Conservation (phyloP, 2,888 invertebrate species). For the Galerucella calmariensis region DNA sequence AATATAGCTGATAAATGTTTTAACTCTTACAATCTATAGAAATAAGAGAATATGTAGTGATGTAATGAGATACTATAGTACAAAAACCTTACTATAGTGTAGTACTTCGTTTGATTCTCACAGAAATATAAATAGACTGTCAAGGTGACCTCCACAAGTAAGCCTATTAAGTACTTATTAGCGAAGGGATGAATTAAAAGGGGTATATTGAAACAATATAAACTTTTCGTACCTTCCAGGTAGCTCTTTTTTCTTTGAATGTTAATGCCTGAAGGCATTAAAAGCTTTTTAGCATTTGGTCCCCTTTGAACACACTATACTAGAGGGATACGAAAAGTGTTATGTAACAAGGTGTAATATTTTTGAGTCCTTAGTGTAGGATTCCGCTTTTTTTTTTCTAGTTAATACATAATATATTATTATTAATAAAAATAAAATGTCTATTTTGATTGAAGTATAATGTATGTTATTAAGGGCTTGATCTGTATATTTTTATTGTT, state of each 20-base stretch:
- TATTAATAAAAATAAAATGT: constrained; percentile 55
- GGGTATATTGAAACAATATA: not conserved
- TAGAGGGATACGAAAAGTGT: not conserved
- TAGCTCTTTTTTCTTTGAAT: not conserved
- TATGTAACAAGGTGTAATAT: constrained; percentile 24
- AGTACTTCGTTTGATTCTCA: constrained; percentile 46
- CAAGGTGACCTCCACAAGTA: constrained; percentile 53
- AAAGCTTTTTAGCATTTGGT: not conserved
- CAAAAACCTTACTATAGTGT: constrained; percentile 19
- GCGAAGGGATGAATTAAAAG: constrained; percentile 51
- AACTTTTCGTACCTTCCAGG: constrained; percentile 11
- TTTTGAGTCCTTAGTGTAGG: constrained; percentile 48
- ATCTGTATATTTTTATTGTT: constrained; percentile 65
- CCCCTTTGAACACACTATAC: not conserved
- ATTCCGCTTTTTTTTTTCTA: constrained; percentile 54
- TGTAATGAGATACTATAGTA: constrained; percentile 14
- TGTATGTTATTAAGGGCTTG: constrained; percentile 61
- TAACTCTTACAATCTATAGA: not conserved
- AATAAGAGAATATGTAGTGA: not conserved
- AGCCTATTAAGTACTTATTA: constrained; percentile 59
- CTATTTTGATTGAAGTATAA: constrained; percentile 62
- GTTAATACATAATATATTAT: constrained; percentile 38
- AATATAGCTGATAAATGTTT: not conserved
- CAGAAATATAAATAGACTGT: constrained; percentile 51
- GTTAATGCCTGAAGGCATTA: not conserved